phyloP scores from a whole-genome alignment of 2,797 vertebrate species.

The Sarcophilus harrisii region DNA sequence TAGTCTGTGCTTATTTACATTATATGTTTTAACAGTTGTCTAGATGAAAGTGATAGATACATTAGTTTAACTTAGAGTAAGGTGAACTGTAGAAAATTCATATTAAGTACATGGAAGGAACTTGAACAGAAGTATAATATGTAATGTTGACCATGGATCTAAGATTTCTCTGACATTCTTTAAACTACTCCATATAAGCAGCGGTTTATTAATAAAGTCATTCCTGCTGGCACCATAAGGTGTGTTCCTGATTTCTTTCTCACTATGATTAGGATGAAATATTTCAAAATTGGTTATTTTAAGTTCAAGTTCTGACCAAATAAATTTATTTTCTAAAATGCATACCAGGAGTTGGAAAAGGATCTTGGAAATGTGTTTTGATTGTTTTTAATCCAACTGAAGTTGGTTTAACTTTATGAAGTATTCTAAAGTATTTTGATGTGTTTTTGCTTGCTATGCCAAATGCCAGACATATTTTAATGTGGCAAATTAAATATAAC shows the following conservation, averaged over 20 bases:
- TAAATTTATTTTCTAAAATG: neutral
- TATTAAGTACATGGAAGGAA: neutral
- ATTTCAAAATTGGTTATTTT: neutral
- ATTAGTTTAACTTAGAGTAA: neutral
- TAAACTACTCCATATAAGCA: neutral
- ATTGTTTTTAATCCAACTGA: conserved; percentile 28
- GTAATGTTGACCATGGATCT: neutral
- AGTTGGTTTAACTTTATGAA: conserved; percentile 10
- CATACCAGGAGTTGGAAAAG: neutral
- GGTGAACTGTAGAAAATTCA: neutral
- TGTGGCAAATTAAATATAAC: conserved; percentile 15
- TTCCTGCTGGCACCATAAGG: neutral
- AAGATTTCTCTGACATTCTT: neutral
- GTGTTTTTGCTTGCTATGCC: neutral
- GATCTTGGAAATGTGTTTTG: conserved; percentile 7
- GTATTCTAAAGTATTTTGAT: neutral
- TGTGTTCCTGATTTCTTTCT: neutral
- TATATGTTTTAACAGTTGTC: neutral
- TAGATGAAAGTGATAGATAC: neutral
- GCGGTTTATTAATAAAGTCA: neutral
- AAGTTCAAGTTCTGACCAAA: neutral
- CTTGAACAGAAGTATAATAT: neutral
- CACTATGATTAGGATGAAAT: neutral
- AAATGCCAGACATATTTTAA: conserved; percentile 12
- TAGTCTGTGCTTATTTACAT: neutral